Evolutionary conservation across 2,113 vertebrate genomes (phyloP).

Genomic region (Otis tarda): DNA sequence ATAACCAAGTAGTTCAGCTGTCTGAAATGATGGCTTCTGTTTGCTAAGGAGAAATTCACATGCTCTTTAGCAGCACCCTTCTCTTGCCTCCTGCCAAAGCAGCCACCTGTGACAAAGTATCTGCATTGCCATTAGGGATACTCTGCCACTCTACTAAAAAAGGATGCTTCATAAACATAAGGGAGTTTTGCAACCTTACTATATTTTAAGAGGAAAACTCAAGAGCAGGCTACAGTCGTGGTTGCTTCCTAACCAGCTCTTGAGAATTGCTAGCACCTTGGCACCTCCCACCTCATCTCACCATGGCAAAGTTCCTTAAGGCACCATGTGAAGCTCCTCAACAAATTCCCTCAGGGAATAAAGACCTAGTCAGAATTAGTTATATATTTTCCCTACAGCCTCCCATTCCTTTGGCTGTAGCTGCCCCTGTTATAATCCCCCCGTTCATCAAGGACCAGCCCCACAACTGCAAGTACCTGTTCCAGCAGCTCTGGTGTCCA

Average conservation of each 20-base stretch:
- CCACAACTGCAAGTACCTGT: slow-evolving; percentile 78
- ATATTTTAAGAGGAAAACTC: neutral
- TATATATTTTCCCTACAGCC: accelerated
- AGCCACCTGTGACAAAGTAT: neutral
- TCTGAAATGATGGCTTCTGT: neutral
- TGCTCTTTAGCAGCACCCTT: neutral
- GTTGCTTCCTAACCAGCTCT: neutral
- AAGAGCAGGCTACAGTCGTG: neutral
- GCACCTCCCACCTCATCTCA: neutral
- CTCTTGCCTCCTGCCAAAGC: neutral
- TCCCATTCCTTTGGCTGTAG: neutral
- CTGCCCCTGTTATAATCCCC: accelerated
- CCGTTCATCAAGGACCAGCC: neutral
- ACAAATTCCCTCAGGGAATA: neutral
- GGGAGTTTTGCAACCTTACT: neutral
- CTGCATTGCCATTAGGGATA: neutral
- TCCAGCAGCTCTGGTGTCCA: slow-evolving; percentile 96
- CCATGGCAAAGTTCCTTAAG: neutral
- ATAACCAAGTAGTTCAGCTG: neutral
- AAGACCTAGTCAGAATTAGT: neutral
- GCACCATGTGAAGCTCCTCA: neutral
- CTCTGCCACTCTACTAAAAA: neutral
- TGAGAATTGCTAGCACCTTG: neutral
- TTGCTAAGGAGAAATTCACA: neutral
- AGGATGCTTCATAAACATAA: neutral